phyloP scores from a whole-genome alignment of 1,140 invertebrate genomes.

The Drosophila kikkawai region DNA sequence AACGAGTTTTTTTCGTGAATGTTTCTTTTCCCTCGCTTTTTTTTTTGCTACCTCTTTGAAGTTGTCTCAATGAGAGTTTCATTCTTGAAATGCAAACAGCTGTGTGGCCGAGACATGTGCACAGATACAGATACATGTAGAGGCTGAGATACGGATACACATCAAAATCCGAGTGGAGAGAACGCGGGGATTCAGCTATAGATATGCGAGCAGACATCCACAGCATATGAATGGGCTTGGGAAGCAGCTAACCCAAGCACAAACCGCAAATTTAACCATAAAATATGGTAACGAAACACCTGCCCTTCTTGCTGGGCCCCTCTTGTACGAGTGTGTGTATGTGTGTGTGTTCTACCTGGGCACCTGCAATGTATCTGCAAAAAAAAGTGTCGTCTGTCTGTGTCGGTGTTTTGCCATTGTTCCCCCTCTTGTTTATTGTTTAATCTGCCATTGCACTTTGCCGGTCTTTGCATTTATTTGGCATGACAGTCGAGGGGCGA shows the following conservation, averaged over 20 bases:
- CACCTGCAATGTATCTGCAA: conserved; percentile 52
- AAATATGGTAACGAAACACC: conserved; percentile 79
- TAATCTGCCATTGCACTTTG: conserved; percentile 71
- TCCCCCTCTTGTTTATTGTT: conserved; percentile 63
- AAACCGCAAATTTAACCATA: conserved; percentile 70
- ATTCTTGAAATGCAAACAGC: conserved; percentile 81
- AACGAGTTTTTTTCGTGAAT: conserved; percentile 64
- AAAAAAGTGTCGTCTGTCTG: conserved; percentile 52
- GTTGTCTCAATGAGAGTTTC: conserved; percentile 70
- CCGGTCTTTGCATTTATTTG: conserved; percentile 44
- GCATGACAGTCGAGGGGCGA: conserved; percentile 24
- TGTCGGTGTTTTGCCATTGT: conserved; percentile 34
- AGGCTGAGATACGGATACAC: conserved; percentile 19
- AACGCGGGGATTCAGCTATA: conserved; percentile 9
- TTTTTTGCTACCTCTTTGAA: conserved; percentile 19
- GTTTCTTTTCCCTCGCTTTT: conserved; percentile 1
- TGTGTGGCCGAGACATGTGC: conserved; percentile 57
- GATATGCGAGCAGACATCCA: conserved; percentile 40
- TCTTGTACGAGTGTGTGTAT: not conserved
- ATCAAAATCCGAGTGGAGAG: conserved; percentile 4
- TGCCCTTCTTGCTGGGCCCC: conserved; percentile 43
- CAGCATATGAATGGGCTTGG: conserved; percentile 68
- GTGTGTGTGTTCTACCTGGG: conserved; percentile 8
- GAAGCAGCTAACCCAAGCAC: conserved; percentile 33
- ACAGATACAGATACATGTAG: conserved; percentile 23